Conservation (phyloP, 1,140 invertebrate genomes). For the Ceratosolen solmsi region DNA sequence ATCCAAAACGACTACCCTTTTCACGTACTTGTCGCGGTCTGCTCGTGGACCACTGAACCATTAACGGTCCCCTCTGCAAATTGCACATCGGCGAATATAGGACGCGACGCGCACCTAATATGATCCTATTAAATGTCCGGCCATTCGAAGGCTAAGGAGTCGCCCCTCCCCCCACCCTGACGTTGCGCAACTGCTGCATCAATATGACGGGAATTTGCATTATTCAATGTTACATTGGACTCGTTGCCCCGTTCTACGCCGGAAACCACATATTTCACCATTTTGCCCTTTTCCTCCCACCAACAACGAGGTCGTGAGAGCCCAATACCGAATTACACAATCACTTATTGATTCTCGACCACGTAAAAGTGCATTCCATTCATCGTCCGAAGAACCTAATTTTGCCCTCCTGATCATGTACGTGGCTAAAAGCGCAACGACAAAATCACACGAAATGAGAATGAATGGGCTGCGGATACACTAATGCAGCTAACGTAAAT, state of each 20-base stretch:
- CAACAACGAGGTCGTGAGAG: not conserved
- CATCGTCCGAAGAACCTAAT: constrained; percentile 36
- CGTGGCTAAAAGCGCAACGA: not conserved
- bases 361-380: constrained; percentile 22
- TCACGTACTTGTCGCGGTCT: constrained; percentile 40
- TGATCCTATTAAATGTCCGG: not conserved
- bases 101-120: not conserved
- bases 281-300: not conserved
- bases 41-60: not conserved
- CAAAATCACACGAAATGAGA: constrained; percentile 25
- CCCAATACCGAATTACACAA: not conserved
- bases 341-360: constrained; percentile 20
- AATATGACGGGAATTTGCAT: constrained; percentile 58
- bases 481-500: constrained; percentile 26
- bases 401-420: constrained; percentile 17
- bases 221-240: constrained; percentile 63
- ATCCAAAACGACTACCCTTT: constrained; percentile 63
- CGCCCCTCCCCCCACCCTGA: not conserved
- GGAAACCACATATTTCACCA: constrained; percentile 37
- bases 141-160: not conserved
- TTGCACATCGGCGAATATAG: constrained; percentile 52
- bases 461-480: not conserved
- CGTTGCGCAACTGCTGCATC: not conserved
- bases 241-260: constrained; percentile 47
- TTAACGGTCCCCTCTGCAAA: not conserved